Evolutionary conservation across 2,888 invertebrate genomes (phyloP), one percentile per base, ranked within the genome.

Genomic region (Cosmia trapezina): DNA sequence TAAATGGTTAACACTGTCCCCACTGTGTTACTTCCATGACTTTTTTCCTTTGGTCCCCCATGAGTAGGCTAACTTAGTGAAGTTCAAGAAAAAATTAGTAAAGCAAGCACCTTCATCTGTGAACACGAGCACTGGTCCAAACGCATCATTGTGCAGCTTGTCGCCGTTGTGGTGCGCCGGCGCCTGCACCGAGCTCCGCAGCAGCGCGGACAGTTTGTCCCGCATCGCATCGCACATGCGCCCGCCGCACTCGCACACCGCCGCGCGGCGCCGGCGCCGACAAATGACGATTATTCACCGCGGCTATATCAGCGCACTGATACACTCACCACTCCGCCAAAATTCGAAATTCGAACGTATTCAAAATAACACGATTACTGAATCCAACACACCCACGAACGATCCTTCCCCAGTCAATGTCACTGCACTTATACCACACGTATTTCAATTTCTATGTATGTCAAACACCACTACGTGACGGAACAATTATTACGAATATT

Each of bases 171-270:
- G 78, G 78, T 90, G 91, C 87, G 91, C 88, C 63, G 92, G 89
- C 81, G 93, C 90, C 84, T 91, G 91, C 89, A 92, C 93, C 37
- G 94, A 89, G 89, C 90, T 92, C 72, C 94, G 94, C 87, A 96
- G 88, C 83, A 95, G 89, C 83, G 93, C 91, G 85, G 94, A 89
- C 83, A 95, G 91, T 92, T 94, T 95, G 83, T 95, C 95, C 81
- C 94, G 96, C 96, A 96, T 96, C 93, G 92, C 96, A 95, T 95
- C 93, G 93, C 94, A 92, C 93, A 93, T 93, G 91, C 92, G 90
- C 84, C 79, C 89, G 72, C 79, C 81, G 54, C 75, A 78, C 70
- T 85, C 82, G 82, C 70, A 75, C 81, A 76, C 70, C 80, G 57
- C 74, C 67, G 47, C 83, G 74, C 81, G 87, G 87, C 88, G 84